Conservation (phyloP, 2,797 vertebrate genomes). For the Rhinella marina region DNA sequence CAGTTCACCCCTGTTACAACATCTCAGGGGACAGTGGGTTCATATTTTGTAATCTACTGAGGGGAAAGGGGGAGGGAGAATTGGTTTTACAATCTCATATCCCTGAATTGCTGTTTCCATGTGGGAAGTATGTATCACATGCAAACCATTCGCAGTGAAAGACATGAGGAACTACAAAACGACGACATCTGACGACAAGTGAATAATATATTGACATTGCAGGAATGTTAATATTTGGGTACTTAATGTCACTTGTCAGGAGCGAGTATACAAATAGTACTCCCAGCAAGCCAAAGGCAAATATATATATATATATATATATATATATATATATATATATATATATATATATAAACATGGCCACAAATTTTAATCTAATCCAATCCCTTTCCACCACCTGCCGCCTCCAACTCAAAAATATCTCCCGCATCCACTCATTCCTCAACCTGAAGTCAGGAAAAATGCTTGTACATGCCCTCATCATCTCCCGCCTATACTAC, state of each 20-base stretch:
- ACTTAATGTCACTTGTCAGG: neutral
- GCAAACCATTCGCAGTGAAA: neutral
- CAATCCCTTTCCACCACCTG: too few species aligned
- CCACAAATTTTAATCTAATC: too few species aligned
- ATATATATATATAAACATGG: too few species aligned
- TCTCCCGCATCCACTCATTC: too few species aligned
- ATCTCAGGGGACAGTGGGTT: neutral
- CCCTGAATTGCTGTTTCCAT: too few species aligned
- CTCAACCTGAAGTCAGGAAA: too few species aligned
- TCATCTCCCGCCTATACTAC: too few species aligned
- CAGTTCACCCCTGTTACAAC: neutral
- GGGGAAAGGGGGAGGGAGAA: neutral
- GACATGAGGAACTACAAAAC: too few species aligned
- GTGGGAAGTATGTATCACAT: neutral
- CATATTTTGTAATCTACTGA: neutral
- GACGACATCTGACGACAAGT: neutral
- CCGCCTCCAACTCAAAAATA: too few species aligned
- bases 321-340: too few species aligned
- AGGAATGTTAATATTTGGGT: neutral
- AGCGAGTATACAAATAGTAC: neutral
- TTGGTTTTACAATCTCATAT: neutral
- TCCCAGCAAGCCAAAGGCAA: neutral
- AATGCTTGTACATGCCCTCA: too few species aligned
- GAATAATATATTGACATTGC: neutral
- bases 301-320: too few species aligned